Evolutionary conservation across 2,888 invertebrate genomes (phyloP), one percentile per base, ranked within the genome.

Genomic region (Calameuta idolon): DNA sequence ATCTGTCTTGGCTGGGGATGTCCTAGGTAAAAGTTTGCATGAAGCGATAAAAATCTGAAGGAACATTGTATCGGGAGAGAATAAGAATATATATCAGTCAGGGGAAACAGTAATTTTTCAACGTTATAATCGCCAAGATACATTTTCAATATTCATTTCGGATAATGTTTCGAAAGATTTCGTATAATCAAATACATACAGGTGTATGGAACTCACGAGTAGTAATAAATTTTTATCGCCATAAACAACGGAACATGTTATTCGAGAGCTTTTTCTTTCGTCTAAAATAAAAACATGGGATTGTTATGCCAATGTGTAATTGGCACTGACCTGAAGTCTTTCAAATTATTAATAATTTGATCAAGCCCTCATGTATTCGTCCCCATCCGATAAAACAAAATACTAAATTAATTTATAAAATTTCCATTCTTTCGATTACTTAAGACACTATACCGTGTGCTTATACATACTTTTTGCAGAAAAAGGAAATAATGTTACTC

Each of bases 1-100:
- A 95, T 76, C 88, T 92, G 82, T 89, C 92, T 73, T 82, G 79
- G 77, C 37, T 79, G 37, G 73, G 76, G 12, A 55, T 55, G 55
- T 55, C 55, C 55, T 55, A 55, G 55, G 40, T 15, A 12, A 30
- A 30, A 31, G 69, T 12, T 69, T 69, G 69, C 69, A 31, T 71
- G 5, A 9, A 71, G 15, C 12, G 31, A 71, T 34, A 69, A 69
- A 69, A 33, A 69, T 15, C 30, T n/a, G 69, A 69, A 11, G 31
- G 71, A 31, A 15, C 71, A 55, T 23, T 9, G 23, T 55, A 23
- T 55, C 9, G 5, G 9, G 9, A 55, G 9, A 55, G 23, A 55
- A 23, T 55, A 55, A 55, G 55, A 55, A 55, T 15, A 9, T 55
- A 23, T 55, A 9, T 9, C 23, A 55, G 9, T 23, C 23, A 55